Base-by-base conservation (phyloP, 2,888 invertebrate genomes). In the Pollenia griseotomentosa region DNA sequence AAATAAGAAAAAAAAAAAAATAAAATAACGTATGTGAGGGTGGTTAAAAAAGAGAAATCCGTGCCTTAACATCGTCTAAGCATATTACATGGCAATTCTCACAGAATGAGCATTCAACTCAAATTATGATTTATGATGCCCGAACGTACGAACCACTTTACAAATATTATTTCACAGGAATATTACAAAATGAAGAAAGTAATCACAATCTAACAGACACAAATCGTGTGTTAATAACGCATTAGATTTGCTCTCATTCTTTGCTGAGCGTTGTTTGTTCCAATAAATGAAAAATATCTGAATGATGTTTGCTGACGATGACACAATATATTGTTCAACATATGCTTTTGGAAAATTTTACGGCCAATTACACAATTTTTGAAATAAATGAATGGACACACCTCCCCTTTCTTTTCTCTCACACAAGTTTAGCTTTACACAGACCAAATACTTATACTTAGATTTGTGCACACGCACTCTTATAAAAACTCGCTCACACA, bases 81-180 rank as follows among this genome's bases (percentile, higher is more conserved):
- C 68, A 81, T 75, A 87, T 87, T 87, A 84, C 73, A 87, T 81
- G 87, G 84, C 84, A 82, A 81, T 87, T 84, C 87, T 68, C 87
- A 84, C 78, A 73, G 83, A 78, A 71, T 61, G 61, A 84, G 79
- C 84, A 74, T 61, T 68, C 57, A 81, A 77, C 63, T 55, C 65
- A 87, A 87, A 84, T 84, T 87, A 87, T 87, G 87, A 87, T 87
- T 87, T 87, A 87, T 87, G 87, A 84, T 87, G 78, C 68, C 73
- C 77, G 61, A 66, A 65, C 65, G 57, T 63, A 40, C 14, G 51
- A 68, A 74, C 66, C 66, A 85, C 79, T 77, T 79, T 61, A 53
- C 16, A 75, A 79, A 74, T 78, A 79, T 83, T 23, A 59, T 57
- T 82, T 73, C 55, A 74, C 23, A 40, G 40, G 68, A 53, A 71